phyloP scores from a whole-genome alignment of 2,113 vertebrate genomes.

The Crotalus helleri region DNA sequence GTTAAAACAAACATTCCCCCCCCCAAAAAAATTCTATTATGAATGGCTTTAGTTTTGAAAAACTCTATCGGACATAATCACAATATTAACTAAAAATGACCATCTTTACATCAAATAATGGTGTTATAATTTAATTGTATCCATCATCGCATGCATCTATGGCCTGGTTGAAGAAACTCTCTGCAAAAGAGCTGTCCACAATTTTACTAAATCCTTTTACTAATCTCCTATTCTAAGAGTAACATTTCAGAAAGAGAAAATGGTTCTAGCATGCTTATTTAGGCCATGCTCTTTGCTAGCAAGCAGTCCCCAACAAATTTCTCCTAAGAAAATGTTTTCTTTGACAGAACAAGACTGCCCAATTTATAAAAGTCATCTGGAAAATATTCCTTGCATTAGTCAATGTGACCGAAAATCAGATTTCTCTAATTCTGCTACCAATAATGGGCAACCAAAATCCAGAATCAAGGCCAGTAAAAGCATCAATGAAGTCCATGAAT shows the following conservation, averaged over 20 bases:
- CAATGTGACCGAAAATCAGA: not conserved
- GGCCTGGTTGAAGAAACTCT: not conserved
- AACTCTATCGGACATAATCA: not conserved
- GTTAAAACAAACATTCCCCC: not conserved
- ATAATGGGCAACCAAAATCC: not conserved
- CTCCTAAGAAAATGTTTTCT: not conserved
- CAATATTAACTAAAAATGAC: not conserved
- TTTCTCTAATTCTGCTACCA: not conserved
- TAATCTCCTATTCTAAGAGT: not conserved
- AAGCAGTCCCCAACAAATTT: not conserved
- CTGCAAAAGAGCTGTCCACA: not conserved
- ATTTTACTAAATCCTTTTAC: not conserved
- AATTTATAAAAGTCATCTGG: not conserved
- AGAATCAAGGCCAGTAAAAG: not conserved
- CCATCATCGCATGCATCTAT: not conserved
- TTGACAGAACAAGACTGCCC: not conserved
- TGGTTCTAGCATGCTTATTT: not conserved
- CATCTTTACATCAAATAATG: not conserved
- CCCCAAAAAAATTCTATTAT: not conserved
- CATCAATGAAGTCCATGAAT: not conserved
- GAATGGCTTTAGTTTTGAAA: not conserved
- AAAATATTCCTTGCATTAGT: not conserved
- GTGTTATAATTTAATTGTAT: not conserved
- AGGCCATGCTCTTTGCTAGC: not conserved
- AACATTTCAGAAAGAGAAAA: not conserved